Evolutionary conservation across 2,113 vertebrate species (phyloP).

Genomic region (Stomatorhinus ivindoensis): DNA sequence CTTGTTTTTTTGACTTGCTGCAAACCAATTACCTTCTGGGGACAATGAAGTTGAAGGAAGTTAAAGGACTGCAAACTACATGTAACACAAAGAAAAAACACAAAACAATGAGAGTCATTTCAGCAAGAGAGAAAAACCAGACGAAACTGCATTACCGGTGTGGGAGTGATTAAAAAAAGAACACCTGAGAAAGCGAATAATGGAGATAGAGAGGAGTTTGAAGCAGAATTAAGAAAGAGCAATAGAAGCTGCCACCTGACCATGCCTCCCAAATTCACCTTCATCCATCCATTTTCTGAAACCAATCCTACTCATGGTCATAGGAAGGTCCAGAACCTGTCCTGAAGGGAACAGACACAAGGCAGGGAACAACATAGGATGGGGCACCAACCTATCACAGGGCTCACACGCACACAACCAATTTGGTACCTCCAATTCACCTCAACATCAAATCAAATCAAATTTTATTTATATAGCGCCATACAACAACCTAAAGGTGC

Average conservation of each 20-base stretch:
- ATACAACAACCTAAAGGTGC: too few relatives aligned
- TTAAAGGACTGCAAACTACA: not conserved
- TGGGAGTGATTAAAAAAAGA: not conserved
- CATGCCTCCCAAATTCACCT: not conserved
- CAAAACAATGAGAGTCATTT: not conserved
- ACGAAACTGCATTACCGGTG: not conserved
- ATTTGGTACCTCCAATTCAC: not conserved
- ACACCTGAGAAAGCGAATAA: not conserved
- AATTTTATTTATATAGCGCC: too few relatives aligned
- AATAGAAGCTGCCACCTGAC: not conserved
- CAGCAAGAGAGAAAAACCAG: not conserved
- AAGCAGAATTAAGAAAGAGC: not conserved
- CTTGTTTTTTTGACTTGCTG: too few relatives aligned
- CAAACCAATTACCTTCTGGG: too few relatives aligned
- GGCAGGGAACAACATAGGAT: not conserved
- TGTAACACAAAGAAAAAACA: not conserved
- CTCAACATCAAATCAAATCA: too few relatives aligned
- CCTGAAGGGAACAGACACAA: not conserved
- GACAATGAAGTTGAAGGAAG: not conserved
- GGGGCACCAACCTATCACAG: not conserved
- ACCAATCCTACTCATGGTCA: not conserved
- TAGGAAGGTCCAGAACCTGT: not conserved
- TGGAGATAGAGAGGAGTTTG: not conserved
- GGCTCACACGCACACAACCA: not conserved
- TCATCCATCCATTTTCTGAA: not conserved